A percentile compares a stretch with the other conserved stretches of the same genome.
Conservation (phyloP, 2,113 vertebrate species). For the Plectropomus leopardus region DNA sequence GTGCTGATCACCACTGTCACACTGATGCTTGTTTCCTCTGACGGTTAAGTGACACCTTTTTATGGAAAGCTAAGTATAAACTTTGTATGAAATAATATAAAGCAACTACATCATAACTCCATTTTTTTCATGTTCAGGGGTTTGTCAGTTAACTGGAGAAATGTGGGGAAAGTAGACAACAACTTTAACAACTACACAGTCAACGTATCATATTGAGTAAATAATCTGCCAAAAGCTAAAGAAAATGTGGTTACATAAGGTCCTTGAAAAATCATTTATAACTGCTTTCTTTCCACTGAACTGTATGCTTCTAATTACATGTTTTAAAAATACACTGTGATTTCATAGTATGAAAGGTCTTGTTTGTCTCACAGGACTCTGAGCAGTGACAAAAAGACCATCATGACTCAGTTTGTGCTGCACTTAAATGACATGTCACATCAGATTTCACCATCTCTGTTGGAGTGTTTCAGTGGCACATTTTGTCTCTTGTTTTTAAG, state of each 20-base stretch:
- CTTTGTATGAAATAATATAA: background rate
- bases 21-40: background rate
- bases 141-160: background rate
- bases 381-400: no score
- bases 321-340: background rate
- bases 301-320: background rate
- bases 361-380: background rate
- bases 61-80: background rate
- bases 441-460: background rate
- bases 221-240: background rate
- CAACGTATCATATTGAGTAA: background rate
- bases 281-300: conserved; percentile 11
- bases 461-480: no score
- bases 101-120: background rate
- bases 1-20: background rate
- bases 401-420: background rate
- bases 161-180: background rate
- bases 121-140: background rate
- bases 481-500: no score
- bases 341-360: background rate
- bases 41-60: background rate
- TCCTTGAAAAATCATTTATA: conserved; percentile 8
- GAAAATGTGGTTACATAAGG: background rate
- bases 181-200: background rate
- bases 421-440: background rate